Evolutionary conservation across 1,140 invertebrate species (phyloP).

Genomic region (Chelonus insularis): DNA sequence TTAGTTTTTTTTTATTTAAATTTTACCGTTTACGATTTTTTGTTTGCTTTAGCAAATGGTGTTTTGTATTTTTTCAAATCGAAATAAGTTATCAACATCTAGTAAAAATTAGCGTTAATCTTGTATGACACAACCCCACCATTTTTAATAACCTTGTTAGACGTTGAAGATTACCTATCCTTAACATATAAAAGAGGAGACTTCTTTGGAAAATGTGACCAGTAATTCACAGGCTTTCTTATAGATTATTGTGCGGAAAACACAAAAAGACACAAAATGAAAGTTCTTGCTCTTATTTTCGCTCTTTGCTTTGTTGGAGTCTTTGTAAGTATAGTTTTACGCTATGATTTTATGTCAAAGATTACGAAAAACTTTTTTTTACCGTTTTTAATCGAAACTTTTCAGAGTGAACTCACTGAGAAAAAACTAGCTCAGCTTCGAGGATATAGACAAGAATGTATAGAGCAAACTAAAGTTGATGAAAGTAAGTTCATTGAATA

Average conservation of each 20-base stretch:
- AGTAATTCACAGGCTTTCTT: neutral
- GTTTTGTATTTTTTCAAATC: no score
- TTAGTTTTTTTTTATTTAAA: no score
- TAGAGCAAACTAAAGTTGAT: slow-evolving; percentile 18
- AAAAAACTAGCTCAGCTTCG: neutral
- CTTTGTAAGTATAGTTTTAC: neutral
- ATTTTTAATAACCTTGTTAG: slow-evolving; percentile 1
- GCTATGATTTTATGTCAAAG: neutral
- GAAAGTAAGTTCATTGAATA: slow-evolving; percentile 5
- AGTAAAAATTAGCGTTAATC: neutral
- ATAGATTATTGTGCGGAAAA: neutral
- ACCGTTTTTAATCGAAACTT: neutral
- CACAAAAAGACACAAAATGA: neutral
- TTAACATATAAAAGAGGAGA: neutral
- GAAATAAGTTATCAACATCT: neutral
- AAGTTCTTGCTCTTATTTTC: neutral
- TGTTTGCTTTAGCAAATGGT: no score
- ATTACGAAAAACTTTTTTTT: neutral
- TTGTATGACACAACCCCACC: neutral
- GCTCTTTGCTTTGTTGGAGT: neutral
- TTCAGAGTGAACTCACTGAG: neutral
- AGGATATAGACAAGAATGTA: slow-evolving; percentile 13
- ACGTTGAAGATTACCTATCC: neutral
- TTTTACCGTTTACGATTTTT: no score
- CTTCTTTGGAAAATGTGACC: neutral